These are phyloP conservation scores for Corythornis vintsioides DNA, from an alignment of 2,113 vertebrate species.

Conservation along the genomic window DNA sequence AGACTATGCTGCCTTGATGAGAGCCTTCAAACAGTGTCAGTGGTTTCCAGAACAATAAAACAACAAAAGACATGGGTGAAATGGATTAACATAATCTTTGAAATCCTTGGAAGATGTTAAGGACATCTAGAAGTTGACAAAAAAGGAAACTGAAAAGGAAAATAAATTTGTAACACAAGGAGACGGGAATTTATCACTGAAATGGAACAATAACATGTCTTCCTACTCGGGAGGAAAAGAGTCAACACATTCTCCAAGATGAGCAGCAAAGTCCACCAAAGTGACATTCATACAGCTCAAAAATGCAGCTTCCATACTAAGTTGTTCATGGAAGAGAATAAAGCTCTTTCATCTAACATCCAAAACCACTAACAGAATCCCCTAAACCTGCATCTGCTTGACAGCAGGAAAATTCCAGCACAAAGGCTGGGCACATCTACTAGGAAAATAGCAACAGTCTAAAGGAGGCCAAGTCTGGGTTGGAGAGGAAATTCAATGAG, in stretches of 20 bases:
- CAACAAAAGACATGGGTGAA: background rate
- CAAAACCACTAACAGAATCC: background rate
- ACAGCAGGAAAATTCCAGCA: background rate
- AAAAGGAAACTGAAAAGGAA: background rate
- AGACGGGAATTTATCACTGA: background rate
- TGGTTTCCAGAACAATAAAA: background rate
- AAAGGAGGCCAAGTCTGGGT: background rate
- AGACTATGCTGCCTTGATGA: background rate
- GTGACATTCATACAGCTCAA: background rate
- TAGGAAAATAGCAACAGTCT: background rate
- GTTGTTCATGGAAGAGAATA: background rate
- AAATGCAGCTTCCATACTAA: background rate
- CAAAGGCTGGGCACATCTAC: background rate
- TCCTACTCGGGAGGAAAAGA: background rate
- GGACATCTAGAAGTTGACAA: background rate
- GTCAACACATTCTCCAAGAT: background rate
- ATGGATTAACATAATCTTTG: background rate
- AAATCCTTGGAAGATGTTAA: background rate
- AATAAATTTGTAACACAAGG: background rate
- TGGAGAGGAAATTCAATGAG: background rate
- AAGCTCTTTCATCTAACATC: background rate
- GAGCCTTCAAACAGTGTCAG: background rate
- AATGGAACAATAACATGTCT: background rate
- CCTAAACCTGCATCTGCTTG: background rate
- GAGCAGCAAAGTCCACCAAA: background rate